Evolutionary conservation across 2,888 invertebrate genomes (phyloP).

Genomic region (Elysia crispata): DNA sequence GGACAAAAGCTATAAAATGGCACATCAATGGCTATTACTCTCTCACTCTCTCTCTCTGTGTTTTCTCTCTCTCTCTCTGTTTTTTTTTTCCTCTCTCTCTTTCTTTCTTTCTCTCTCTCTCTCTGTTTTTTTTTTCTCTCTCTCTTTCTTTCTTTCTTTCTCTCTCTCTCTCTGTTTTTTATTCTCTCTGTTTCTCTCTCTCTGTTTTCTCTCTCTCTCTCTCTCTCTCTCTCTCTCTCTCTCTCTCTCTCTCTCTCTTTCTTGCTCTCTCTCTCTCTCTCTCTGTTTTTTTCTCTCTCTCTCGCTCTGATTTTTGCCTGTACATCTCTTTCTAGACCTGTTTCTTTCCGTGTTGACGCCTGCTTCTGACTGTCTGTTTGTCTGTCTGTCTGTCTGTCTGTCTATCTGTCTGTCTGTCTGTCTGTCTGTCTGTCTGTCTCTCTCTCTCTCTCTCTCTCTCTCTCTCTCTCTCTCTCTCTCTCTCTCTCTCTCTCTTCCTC

Average conservation of each 20-base stretch:
- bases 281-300: background rate
- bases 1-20: too few species aligned
- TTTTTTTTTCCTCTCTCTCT: too few species aligned
- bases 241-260: background rate
- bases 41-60: too few species aligned
- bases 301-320: background rate
- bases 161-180: too few species aligned
- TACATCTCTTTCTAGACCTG: background rate
- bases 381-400: background rate
- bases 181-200: too few species aligned
- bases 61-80: too few species aligned
- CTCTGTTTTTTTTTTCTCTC: too few species aligned
- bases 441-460: background rate
- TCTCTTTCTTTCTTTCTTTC: too few species aligned
- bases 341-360: background rate
- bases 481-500: background rate
- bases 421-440: background rate
- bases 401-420: background rate
- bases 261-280: background rate
- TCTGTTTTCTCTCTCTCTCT: background rate
- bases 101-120: too few species aligned
- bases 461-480: constrained; percentile 5
- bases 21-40: too few species aligned
- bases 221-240: background rate
- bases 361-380: background rate